Evolutionary conservation across 2,797 vertebrate genomes (phyloP).

Genomic region (Arnoldichthys spilopterus): DNA sequence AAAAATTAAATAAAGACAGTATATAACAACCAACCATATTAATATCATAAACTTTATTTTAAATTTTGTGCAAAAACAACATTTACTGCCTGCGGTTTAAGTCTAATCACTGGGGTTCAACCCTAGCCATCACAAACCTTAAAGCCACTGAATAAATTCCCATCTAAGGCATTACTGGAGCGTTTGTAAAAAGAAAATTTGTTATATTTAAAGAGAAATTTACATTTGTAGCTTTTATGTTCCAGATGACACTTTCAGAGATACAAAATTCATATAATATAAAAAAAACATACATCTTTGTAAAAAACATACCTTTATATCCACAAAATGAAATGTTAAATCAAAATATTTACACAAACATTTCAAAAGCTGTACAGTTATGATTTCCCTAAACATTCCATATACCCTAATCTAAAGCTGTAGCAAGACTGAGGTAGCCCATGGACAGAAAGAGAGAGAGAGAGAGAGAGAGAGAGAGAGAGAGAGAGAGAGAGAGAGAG

Average conservation of each 20-base stretch:
- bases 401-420: slow-evolving; percentile 62
- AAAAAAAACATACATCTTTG: slow-evolving; percentile 22
- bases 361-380: slow-evolving; percentile 70
- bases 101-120: slow-evolving; percentile 1
- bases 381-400: slow-evolving; percentile 54
- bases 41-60: slow-evolving; percentile 33
- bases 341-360: slow-evolving; percentile 73
- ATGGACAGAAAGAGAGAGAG: slow-evolving; percentile 24
- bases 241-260: not conserved
- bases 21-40: not conserved
- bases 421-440: slow-evolving; percentile 80
- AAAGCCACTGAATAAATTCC: not conserved
- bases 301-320: slow-evolving; percentile 41
- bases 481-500: slow-evolving; percentile 55
- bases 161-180: not conserved
- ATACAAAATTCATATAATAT: slow-evolving; percentile 9
- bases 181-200: not conserved
- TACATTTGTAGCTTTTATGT: not conserved
- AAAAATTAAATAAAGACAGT: not conserved
- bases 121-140: not conserved
- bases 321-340: slow-evolving; percentile 42
- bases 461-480: slow-evolving; percentile 8
- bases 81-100: slow-evolving; percentile 15
- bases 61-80: slow-evolving; percentile 41
- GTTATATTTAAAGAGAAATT: not conserved